phyloP scores from a whole-genome alignment of 2,888 invertebrate species.

The Herminia tarsipennalis region DNA sequence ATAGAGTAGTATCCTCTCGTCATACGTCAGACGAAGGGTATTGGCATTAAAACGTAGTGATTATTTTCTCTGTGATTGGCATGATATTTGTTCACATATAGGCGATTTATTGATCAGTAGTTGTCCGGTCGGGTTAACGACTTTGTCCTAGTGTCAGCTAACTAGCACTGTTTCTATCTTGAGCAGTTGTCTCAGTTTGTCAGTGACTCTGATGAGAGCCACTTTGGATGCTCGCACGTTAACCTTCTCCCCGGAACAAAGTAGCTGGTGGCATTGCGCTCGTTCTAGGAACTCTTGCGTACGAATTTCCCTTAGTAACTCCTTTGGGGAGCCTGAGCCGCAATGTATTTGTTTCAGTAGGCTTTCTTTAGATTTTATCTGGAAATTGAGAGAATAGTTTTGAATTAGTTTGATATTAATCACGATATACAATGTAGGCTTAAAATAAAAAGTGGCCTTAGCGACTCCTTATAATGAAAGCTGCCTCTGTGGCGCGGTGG shows the following conservation, averaged over 20 bases:
- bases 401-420: background rate
- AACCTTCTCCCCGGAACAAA: conserved; percentile 92
- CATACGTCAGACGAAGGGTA: too few species aligned
- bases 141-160: conserved; percentile 79
- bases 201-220: conserved; percentile 93
- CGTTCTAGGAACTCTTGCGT: conserved; percentile 93
- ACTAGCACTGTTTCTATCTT: conserved; percentile 92
- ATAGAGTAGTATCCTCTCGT: too few species aligned
- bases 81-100: background rate
- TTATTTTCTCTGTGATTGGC: too few species aligned
- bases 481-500: too few species aligned
- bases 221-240: conserved; percentile 93
- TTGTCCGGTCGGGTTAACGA: background rate
- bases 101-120: background rate
- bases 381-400: conserved; percentile 59
- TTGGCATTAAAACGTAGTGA: too few species aligned
- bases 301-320: conserved; percentile 88
- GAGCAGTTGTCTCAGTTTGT: conserved; percentile 92
- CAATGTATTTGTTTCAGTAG: conserved; percentile 90
- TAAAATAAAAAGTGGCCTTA: too few species aligned
- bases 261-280: conserved; percentile 91
- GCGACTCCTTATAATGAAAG: too few species aligned
- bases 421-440: too few species aligned
- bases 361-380: conserved; percentile 93
- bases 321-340: conserved; percentile 85